phyloP scores from a whole-genome alignment of 2,888 invertebrate species.

The Epiblema foenella region DNA sequence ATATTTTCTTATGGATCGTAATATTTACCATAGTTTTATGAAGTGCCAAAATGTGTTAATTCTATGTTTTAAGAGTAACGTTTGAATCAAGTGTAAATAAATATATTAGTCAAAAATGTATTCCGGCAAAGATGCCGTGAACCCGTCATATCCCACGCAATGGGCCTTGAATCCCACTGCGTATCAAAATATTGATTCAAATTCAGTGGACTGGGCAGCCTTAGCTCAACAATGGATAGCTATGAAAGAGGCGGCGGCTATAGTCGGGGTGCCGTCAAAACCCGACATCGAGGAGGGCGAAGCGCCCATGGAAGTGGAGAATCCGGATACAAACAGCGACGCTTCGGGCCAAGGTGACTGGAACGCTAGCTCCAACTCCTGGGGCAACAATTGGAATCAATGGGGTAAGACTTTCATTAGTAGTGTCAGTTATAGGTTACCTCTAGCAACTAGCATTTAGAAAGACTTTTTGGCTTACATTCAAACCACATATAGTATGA shows the following conservation, averaged over 20 bases:
- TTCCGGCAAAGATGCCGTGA: conserved; percentile 86
- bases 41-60: conserved; percentile 46
- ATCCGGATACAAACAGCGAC: conserved; percentile 84
- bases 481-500: not conserved
- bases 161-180: conserved; percentile 93
- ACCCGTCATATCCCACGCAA: conserved; percentile 88
- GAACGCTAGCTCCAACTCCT: conserved; percentile 70
- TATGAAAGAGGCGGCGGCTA: conserved; percentile 92
- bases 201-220: conserved; percentile 98
- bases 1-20: conserved; percentile 23
- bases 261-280: conserved; percentile 85
- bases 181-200: conserved; percentile 92
- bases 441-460: not conserved
- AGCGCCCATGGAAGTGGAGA: conserved; percentile 95
- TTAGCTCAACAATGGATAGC: conserved; percentile 99
- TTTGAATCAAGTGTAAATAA: conserved; percentile 42
- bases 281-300: conserved; percentile 89
- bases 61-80: conserved; percentile 40
- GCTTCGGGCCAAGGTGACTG: conserved; percentile 67
- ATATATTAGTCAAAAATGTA: conserved; percentile 73
- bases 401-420: conserved; percentile 70
- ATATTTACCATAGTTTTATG: conserved; percentile 43
- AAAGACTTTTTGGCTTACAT: not conserved
- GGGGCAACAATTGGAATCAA: conserved; percentile 77
- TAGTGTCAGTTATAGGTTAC: conserved; percentile 1